Percentiles rank a stretch among this genome's conserved stretches.
phyloP scores from a whole-genome alignment of 2,888 invertebrate species.

The Chrysotoxum bicinctum region DNA sequence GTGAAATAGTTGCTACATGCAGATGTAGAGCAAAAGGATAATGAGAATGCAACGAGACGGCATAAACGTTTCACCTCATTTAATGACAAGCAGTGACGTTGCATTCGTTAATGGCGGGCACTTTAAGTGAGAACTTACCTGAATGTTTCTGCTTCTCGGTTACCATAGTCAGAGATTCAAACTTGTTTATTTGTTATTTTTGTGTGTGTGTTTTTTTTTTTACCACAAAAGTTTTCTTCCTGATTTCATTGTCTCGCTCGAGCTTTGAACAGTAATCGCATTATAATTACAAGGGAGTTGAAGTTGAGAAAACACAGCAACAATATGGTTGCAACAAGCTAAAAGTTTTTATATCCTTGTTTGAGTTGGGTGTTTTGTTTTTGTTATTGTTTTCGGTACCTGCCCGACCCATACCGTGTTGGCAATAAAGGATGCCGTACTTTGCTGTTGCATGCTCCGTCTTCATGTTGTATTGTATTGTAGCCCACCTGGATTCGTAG shows the following conservation, averaged over 20 bases:
- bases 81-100: conserved; percentile 33
- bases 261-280: conserved; percentile 62
- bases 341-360: conserved; percentile 40
- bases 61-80: conserved; percentile 60
- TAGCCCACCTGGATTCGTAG: conserved; percentile 21
- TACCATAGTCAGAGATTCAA: conserved; percentile 31
- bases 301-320: conserved; percentile 31
- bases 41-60: conserved; percentile 58
- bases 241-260: conserved; percentile 5
- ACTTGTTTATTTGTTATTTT: conserved; percentile 9
- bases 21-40: conserved; percentile 32
- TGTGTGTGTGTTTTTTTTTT: neutral
- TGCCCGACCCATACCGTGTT: neutral
- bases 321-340: conserved; percentile 60
- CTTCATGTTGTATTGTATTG: no score
- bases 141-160: conserved; percentile 13
- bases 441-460: neutral
- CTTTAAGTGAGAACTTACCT: conserved; percentile 51
- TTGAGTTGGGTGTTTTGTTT: neutral
- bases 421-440: conserved; percentile 7
- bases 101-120: conserved; percentile 49
- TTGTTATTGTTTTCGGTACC: neutral
- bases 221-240: conserved; percentile 12
- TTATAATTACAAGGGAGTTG: conserved; percentile 66
- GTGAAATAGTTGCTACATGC: no score